phyloP scores from a whole-genome alignment of 2,888 invertebrate species.

The Parnassius orleans region DNA sequence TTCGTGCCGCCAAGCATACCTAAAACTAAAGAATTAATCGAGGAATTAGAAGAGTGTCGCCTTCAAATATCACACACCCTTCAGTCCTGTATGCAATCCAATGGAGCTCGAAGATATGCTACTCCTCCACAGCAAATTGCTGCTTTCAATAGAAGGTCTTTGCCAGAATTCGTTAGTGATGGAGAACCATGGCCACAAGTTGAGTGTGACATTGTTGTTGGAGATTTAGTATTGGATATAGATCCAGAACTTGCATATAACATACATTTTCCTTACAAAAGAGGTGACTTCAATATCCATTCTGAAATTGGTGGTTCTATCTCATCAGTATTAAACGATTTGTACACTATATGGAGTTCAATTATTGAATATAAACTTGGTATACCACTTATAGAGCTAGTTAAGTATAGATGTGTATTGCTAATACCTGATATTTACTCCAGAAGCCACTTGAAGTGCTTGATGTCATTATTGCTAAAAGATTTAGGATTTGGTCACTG shows the following conservation, averaged over 20 bases:
- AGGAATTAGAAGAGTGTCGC: constrained; percentile 91
- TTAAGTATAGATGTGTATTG: constrained; percentile 92
- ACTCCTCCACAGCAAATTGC: constrained; percentile 95
- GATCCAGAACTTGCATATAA: constrained; percentile 88
- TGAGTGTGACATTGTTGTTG: constrained; percentile 85
- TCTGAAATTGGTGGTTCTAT: constrained; percentile 91
- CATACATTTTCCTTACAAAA: constrained; percentile 92
- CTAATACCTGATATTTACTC: constrained; percentile 95
- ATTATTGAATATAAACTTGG: constrained; percentile 88
- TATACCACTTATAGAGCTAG: constrained; percentile 85
- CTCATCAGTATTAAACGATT: constrained; percentile 89
- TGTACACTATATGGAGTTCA: constrained; percentile 94
- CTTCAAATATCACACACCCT: constrained; percentile 91
- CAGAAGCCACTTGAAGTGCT: constrained; percentile 90
- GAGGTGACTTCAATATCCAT: constrained; percentile 94
- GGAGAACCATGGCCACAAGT: constrained; percentile 83
- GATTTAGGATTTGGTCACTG: constrained; percentile 93
- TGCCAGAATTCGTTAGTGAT: constrained; percentile 83
- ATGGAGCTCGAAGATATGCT: constrained; percentile 89
- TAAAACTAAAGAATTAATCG: constrained; percentile 84
- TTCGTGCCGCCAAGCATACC: constrained; percentile 84
- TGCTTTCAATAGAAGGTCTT: constrained; percentile 90
- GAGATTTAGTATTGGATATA: constrained; percentile 87
- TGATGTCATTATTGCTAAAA: constrained; percentile 89
- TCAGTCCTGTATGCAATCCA: constrained; percentile 92